phyloP scores from a whole-genome alignment of 2,888 invertebrate genomes.

The Mystacides longicornis region DNA sequence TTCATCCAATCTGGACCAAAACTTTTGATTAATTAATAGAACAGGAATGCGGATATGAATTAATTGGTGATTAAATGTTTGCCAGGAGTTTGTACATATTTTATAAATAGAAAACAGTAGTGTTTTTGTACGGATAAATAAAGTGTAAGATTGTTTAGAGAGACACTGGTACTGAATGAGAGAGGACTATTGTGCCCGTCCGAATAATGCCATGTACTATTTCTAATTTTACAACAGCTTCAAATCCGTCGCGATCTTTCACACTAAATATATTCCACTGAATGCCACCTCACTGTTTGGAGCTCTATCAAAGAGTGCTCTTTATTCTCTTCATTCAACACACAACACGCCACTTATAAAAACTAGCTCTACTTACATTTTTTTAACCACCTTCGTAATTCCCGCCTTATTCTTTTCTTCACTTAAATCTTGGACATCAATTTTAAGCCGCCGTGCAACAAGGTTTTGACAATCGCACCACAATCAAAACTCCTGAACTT shows the following conservation, averaged over 20 bases:
- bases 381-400: constrained; percentile 1
- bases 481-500: too few relatives aligned
- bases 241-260: constrained; percentile 18
- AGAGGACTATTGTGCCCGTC: constrained; percentile 17
- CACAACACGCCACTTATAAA: constrained; percentile 1
- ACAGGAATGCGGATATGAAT: too few relatives aligned
- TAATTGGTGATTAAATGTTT: constrained; percentile 4
- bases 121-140: constrained; percentile 14
- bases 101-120: constrained; percentile 18
- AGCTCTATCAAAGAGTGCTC: constrained; percentile 23
- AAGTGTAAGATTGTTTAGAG: constrained; percentile 16
- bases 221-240: constrained; percentile 15
- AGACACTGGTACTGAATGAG: constrained; percentile 20
- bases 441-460: too few relatives aligned
- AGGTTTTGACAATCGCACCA: too few relatives aligned
- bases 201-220: constrained; percentile 5
- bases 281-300: constrained; percentile 24
- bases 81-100: constrained; percentile 6
- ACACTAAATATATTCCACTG: constrained; percentile 24
- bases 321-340: constrained; percentile 17
- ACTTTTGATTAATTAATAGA: too few relatives aligned
- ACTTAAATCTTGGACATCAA: too few relatives aligned
- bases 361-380: constrained; percentile 4
- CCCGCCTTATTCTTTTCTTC: too few relatives aligned
- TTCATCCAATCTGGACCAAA: too few relatives aligned